A percentile compares a stretch with the other conserved stretches of the same genome.
phyloP scores from a whole-genome alignment of 2,888 invertebrate species.

The Autographa pulchrina region DNA sequence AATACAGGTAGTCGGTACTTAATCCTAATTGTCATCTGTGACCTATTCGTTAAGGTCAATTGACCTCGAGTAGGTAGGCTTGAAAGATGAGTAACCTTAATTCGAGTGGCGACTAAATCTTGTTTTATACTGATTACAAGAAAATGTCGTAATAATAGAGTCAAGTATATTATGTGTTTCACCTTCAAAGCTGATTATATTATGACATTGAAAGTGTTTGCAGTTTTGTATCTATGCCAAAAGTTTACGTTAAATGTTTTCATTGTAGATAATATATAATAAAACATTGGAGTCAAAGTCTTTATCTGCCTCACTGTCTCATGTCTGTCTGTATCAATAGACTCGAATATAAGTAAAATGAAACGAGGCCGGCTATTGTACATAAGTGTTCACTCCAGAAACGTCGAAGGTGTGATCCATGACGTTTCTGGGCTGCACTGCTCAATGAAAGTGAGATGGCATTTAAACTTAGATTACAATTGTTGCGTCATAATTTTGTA shows the following conservation, averaged over 20 bases:
- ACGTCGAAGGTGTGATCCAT: slow-evolving; percentile 14
- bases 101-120: slow-evolving; percentile 25
- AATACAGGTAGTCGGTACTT: slow-evolving; percentile 27
- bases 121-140: background rate
- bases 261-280: slow-evolving; percentile 45
- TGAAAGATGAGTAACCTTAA: slow-evolving; percentile 50
- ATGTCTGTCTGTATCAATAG: slow-evolving; percentile 10
- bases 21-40: slow-evolving; percentile 29
- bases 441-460: background rate
- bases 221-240: background rate
- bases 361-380: slow-evolving; percentile 25
- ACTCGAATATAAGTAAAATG: slow-evolving; percentile 22
- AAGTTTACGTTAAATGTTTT: slow-evolving; percentile 29
- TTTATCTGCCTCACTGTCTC: background rate
- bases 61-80: slow-evolving; percentile 19
- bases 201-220: background rate
- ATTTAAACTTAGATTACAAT: slow-evolving; percentile 3
- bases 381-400: slow-evolving; percentile 9
- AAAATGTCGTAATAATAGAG: background rate
- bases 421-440: background rate
- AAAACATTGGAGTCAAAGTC: slow-evolving; percentile 55
- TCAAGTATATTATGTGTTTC: background rate
- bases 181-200: background rate
- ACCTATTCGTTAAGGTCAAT: slow-evolving; percentile 57
- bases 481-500: background rate